Conservation (phyloP, 2,113 vertebrate species). For the Protobothrops mucrosquamatus region DNA sequence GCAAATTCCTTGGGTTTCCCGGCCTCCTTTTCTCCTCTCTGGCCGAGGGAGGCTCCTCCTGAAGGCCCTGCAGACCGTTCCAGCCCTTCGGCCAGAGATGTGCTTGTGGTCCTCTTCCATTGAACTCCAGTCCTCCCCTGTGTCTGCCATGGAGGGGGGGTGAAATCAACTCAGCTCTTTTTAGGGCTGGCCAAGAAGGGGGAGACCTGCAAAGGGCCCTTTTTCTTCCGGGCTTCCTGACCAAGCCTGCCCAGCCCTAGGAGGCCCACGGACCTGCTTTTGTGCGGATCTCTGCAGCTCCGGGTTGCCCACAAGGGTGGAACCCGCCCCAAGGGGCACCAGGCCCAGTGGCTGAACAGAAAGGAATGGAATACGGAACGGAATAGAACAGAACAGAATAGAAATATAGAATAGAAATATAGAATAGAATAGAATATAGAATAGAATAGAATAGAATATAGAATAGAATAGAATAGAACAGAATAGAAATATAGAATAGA, state of each 20-base stretch:
- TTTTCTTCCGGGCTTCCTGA: background rate
- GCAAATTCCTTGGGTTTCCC: background rate
- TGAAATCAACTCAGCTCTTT: background rate
- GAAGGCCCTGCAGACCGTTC: background rate
- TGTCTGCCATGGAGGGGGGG: background rate
- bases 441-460: too few species aligned
- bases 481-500: too few species aligned
- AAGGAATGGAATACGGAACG: too few species aligned
- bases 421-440: too few species aligned
- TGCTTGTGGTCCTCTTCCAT: background rate
- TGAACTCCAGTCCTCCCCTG: background rate
- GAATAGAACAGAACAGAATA: too few species aligned
- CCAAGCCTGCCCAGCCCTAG: background rate
- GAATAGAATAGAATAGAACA: too few species aligned
- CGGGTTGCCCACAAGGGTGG: background rate
- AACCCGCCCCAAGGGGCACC: background rate
- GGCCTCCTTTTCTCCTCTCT: background rate
- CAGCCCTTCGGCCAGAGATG: background rate
- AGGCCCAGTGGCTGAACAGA: background rate
- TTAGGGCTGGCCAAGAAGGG: background rate
- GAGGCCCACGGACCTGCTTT: background rate
- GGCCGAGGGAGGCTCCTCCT: background rate
- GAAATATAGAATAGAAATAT: too few species aligned
- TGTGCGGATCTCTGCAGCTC: background rate
- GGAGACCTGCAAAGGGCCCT: background rate